Evolutionary conservation across 2,113 vertebrate genomes (phyloP).

Genomic region (Bubo bubo): DNA sequence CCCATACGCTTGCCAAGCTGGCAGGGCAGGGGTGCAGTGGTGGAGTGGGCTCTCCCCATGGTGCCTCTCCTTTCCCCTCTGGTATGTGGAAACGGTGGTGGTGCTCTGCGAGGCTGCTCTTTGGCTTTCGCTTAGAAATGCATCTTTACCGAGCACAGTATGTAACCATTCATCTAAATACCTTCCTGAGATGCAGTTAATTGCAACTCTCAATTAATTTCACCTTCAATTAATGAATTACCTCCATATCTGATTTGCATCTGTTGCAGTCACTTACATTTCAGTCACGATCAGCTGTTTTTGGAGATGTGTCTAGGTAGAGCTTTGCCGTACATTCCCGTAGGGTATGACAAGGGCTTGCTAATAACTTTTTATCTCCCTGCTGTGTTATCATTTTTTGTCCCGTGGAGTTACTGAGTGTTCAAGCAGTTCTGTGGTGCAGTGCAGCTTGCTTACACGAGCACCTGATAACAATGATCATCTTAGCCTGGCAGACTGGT

Average conservation of each 20-base stretch:
- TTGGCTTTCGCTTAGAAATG: not conserved
- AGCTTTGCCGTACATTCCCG: not conserved
- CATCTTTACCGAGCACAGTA: not conserved
- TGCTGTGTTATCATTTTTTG: not conserved
- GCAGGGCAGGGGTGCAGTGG: accelerated
- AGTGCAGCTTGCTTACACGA: not conserved
- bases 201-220: not conserved
- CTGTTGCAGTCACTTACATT: not conserved
- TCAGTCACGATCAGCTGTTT: not conserved
- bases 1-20: accelerated
- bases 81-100: accelerated
- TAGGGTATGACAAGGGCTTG: not conserved
- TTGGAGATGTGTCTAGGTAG: not conserved
- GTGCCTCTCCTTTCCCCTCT: accelerated
- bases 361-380: not conserved
- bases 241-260: not conserved
- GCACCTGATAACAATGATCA: not conserved
- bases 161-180: not conserved
- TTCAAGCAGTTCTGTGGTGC: not conserved
- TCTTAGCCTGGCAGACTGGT: not conserved
- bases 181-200: not conserved
- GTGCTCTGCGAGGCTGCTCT: not conserved
- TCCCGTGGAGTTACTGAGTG: not conserved
- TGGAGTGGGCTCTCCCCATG: accelerated
- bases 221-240: not conserved